Evolutionary conservation across 2,797 vertebrate species (phyloP), one percentile per base, ranked within the genome.

Genomic region (Myioborus melanocephalus): DNA sequence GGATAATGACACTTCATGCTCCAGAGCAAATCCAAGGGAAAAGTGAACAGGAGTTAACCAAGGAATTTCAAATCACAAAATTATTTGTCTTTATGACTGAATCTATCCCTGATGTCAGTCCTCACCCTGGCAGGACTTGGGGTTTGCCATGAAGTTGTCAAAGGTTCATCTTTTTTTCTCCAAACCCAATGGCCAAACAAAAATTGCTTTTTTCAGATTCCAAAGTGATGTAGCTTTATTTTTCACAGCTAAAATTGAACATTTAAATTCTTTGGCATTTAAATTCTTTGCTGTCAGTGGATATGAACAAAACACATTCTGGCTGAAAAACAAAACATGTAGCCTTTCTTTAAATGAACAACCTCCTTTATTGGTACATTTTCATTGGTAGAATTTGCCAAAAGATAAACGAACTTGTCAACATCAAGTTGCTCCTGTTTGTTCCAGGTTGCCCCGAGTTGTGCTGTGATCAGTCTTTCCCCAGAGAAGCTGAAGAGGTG

Each of bases 321-420:
- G 52, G 13, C 44, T 14, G 24, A 56, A 75, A 83, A 94, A 24
- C 23, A 60, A 55, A 69, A 23, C 28, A 39, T 11, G 30, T 39
- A 61, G 63, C 43, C 39, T 68, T 87, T 41, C 23, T 72, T 86
- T 83, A 61, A 50, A 13, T 70, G 41, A 90, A 26, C 47, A 75
- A 76, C 72, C 49, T 17, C 43, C 20, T 82, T 87, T 79, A 69
- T 75, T 72, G 63, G 61, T 95, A 76, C 55, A 30, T 80, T 71
- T 86, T 88, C 12, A n/a, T 61, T 69, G 63, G 52, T 14, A 53
- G 43, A 73, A 87, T 87, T 91, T 71, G 79, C 87, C 68, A 83
- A 79, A 94, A 85, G 46, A 83, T 50, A 83, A 89, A 94, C 85
- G 65, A 93, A 91, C 78, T 93, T 93, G 69, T 83, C 89, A 83